A percentile compares a stretch with the other conserved stretches of the same genome.
Conservation (phyloP, 2,797 vertebrate genomes). For the Crenuchus spilurus region DNA sequence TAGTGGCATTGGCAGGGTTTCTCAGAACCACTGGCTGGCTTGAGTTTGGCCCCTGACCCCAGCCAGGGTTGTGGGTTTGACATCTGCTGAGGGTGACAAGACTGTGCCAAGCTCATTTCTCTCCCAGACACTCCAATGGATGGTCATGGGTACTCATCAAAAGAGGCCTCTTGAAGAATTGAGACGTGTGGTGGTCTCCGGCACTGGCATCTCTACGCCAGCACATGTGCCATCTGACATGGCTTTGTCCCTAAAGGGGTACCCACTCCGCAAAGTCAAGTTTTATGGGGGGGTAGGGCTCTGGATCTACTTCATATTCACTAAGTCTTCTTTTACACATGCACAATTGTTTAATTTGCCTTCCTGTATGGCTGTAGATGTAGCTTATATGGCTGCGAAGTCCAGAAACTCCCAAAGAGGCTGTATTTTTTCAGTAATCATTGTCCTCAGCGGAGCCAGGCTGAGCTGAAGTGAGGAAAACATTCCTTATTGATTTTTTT, state of each 20-base stretch:
- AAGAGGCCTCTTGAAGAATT: conserved; percentile 23
- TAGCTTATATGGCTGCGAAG: background rate
- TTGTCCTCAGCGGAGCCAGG: background rate
- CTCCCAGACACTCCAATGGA: conserved; percentile 10
- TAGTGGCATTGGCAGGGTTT: conserved; percentile 11
- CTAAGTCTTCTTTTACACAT: background rate
- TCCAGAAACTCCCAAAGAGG: background rate
- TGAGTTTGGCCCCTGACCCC: conserved; percentile 24
- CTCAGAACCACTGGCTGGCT: conserved; percentile 8
- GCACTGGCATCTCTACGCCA: conserved; percentile 7
- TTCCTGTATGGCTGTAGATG: background rate
- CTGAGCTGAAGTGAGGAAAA: conserved; percentile 11
- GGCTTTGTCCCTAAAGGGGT: conserved; percentile 17
- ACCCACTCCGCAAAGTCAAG: background rate
- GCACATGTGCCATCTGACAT: conserved; percentile 36
- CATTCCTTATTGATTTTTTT: conserved; percentile 14
- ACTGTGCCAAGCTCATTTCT: conserved; percentile 16
- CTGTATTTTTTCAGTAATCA: background rate
- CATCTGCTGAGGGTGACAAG: conserved; percentile 41
- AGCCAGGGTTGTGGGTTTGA: conserved; percentile 22
- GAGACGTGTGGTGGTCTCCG: conserved; percentile 22
- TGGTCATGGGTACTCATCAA: conserved; percentile 21
- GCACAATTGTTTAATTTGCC: background rate
- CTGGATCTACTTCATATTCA: background rate
- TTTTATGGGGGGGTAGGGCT: background rate